phyloP scores from a whole-genome alignment of 1,140 invertebrate genomes.

The Gryon sp. region DNA sequence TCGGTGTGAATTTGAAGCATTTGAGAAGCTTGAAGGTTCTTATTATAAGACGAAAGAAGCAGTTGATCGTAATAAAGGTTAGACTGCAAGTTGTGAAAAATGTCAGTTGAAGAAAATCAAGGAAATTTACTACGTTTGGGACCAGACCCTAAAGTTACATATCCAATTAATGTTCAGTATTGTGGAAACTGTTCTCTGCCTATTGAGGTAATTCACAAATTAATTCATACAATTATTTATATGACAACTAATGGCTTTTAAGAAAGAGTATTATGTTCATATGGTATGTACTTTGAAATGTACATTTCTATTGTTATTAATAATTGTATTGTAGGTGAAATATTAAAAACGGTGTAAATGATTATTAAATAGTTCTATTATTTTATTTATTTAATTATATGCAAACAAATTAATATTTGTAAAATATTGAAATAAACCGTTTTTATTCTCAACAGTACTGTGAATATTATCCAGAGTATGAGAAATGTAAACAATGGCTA shows the following conservation, averaged over 20 bases:
- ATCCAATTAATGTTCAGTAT: constrained; percentile 94
- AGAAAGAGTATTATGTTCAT: not conserved
- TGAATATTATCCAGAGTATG: constrained; percentile 98
- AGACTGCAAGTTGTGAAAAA: constrained; percentile 55
- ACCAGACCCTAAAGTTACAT: constrained; percentile 82
- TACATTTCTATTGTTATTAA: too few species aligned
- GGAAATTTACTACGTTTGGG: constrained; percentile 75
- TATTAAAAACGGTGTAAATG: too few species aligned
- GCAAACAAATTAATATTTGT: too few species aligned
- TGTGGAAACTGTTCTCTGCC: constrained; percentile 97
- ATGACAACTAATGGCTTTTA: too few species aligned
- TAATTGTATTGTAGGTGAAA: too few species aligned
- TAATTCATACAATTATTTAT: not conserved
- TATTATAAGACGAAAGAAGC: not conserved
- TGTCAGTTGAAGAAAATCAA: constrained; percentile 73
- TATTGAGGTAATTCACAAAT: constrained; percentile 85
- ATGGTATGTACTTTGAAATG: not conserved
- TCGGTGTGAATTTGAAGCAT: too few species aligned
- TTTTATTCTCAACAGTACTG: constrained; percentile 87
- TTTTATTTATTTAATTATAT: not conserved
- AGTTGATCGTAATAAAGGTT: constrained; percentile 29
- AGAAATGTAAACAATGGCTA: constrained; percentile 98
- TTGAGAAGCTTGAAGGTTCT: too few species aligned
- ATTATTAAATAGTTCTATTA: not conserved
- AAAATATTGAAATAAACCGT: not conserved